Evolutionary conservation across 2,888 invertebrate species (phyloP).

Genomic region (Caenorhabditis zanzibari): DNA sequence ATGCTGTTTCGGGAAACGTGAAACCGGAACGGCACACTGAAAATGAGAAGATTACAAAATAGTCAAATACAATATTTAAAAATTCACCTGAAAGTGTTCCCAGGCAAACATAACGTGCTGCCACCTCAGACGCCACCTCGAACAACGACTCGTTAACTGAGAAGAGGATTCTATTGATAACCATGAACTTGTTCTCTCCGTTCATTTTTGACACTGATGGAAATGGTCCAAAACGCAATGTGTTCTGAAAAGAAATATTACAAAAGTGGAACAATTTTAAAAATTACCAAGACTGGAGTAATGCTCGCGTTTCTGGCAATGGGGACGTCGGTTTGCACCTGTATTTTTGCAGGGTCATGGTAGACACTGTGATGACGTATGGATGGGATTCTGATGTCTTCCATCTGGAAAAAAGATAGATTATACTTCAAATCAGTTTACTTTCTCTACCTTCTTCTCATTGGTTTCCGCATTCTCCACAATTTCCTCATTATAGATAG

Average conservation of each 20-base stretch:
- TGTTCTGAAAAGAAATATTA: conserved; percentile 28
- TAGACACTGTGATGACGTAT: conserved; percentile 94
- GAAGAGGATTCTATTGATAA: conserved; percentile 94
- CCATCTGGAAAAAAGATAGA: conserved; percentile 85
- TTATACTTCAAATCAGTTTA: not conserved
- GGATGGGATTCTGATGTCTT: conserved; percentile 92
- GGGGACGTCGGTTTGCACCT: conserved; percentile 84
- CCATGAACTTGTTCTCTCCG: conserved; percentile 91
- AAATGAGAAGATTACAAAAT: not conserved
- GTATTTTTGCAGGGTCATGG: conserved; percentile 91
- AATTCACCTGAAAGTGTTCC: conserved; percentile 61
- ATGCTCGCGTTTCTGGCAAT: conserved; percentile 58
- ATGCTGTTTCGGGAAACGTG: conserved; percentile 69
- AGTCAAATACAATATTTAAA: too few relatives aligned
- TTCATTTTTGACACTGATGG: conserved; percentile 93
- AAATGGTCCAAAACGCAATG: conserved; percentile 93
- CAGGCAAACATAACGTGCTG: conserved; percentile 64
- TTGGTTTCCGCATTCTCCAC: conserved; percentile 74
- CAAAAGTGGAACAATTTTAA: not conserved
- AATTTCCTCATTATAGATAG: conserved; percentile 83
- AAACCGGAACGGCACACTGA: conserved; percentile 67
- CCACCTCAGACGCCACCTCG: conserved; percentile 65
- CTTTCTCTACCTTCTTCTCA: conserved; percentile 70
- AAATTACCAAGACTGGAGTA: conserved; percentile 66
- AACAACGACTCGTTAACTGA: conserved; percentile 85